phyloP scores from a whole-genome alignment of 2,797 vertebrate genomes.

The Gallinago solitaria region DNA sequence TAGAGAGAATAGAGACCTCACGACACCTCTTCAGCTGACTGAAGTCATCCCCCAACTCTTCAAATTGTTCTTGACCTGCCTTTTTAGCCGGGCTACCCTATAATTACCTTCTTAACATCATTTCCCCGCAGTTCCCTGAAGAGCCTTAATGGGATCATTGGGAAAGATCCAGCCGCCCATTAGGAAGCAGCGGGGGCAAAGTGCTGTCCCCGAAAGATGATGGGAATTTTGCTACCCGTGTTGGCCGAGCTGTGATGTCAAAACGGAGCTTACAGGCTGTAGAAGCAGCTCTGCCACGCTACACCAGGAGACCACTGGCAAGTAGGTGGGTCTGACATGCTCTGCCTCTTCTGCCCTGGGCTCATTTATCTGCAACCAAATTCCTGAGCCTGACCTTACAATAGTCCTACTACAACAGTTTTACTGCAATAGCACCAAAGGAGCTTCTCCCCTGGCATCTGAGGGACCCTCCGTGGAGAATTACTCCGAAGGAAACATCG shows the following conservation, averaged over 20 bases:
- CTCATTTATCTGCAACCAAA: neutral
- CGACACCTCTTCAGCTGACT: conserved; percentile 12
- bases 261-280: neutral
- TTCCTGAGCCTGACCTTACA: neutral
- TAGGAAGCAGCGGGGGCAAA: neutral
- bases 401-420: neutral
- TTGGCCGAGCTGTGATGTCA: fast-evolving
- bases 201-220: neutral
- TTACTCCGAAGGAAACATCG: fast-evolving
- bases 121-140: conserved; percentile 14
- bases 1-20: neutral
- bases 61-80: conserved; percentile 33
- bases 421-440: neutral
- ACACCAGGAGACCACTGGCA: neutral
- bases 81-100: neutral
- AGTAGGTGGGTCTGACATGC: neutral
- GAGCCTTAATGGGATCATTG: conserved; percentile 55
- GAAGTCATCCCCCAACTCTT: conserved; percentile 1
- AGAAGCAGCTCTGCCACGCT: neutral
- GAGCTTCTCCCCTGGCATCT: neutral
- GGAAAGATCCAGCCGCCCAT: conserved; percentile 39
- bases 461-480: neutral
- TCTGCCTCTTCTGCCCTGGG: neutral
- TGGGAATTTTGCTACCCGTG: neutral
- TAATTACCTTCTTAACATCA: conserved; percentile 36